These are phyloP conservation scores for Chrysomallon squamiferum DNA, from an alignment of 1,140 invertebrate genomes.

Conservation along the genomic window DNA sequence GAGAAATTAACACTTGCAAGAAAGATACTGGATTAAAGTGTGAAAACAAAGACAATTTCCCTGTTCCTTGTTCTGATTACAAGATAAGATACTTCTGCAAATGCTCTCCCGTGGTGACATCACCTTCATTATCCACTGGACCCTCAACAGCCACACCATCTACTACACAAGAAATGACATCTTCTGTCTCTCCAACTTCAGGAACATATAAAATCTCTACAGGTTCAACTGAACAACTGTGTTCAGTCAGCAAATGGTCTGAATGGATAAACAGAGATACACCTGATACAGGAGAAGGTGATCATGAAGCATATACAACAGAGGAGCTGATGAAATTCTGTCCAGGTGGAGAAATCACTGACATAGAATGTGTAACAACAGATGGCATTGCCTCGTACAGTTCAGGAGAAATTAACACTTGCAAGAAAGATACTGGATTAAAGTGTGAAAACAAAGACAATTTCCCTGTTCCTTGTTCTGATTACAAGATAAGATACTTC, in stretches of 20 bases:
- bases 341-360: conserved; percentile 33
- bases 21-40: conserved; percentile 16
- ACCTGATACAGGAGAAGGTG: conserved; percentile 32
- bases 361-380: conserved; percentile 41
- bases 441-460: conserved; percentile 43
- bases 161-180: background rate
- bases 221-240: conserved; percentile 7
- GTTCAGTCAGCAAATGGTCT: conserved; percentile 31
- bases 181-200: background rate
- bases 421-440: conserved; percentile 35
- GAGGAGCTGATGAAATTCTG: conserved; percentile 34
- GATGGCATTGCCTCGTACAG: conserved; percentile 29
- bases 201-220: background rate
- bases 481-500: conserved; percentile 63
- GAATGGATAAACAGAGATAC: conserved; percentile 46
- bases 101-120: background rate
- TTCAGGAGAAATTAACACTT: conserved; percentile 39
- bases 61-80: conserved; percentile 49
- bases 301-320: conserved; percentile 31
- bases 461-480: conserved; percentile 49
- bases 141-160: conserved; percentile 2
- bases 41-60: conserved; percentile 12
- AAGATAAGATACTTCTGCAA: conserved; percentile 57
- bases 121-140: background rate
- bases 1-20: conserved; percentile 15